A percentile compares a stretch with the other conserved stretches of the same genome.
Evolutionary conservation across 1,140 invertebrate genomes (phyloP).

Genomic region (Micrasema longulum): DNA sequence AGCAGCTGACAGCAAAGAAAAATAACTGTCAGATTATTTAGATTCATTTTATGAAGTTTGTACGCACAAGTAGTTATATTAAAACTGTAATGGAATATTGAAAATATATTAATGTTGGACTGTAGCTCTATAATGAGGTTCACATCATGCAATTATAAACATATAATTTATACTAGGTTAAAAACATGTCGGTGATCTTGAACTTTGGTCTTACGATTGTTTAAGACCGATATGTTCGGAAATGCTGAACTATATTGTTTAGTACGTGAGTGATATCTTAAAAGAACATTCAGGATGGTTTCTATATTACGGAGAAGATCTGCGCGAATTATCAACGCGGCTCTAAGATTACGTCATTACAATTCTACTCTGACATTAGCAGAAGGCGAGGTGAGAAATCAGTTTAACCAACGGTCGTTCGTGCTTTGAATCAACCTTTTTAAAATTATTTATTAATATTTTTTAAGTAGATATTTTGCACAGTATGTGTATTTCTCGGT

Average conservation of each 20-base stretch:
- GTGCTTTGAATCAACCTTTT: too few species aligned
- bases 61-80: too few species aligned
- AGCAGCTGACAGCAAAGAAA: too few species aligned
- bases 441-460: too few species aligned
- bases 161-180: slow-evolving; percentile 3
- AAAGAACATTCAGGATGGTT: slow-evolving; percentile 3
- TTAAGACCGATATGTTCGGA: background rate
- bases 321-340: background rate
- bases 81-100: too few species aligned
- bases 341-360: background rate
- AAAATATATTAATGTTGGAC: too few species aligned
- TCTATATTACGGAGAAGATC: slow-evolving; percentile 14
- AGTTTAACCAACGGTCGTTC: background rate
- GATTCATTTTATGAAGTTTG: too few species aligned
- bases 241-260: background rate
- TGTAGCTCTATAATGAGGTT: too few species aligned
- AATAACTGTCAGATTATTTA: too few species aligned
- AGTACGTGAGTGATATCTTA: background rate
- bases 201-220: slow-evolving; percentile 2
- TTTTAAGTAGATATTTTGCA: too few species aligned
- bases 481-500: too few species aligned
- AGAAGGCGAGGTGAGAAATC: slow-evolving; percentile 11
- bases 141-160: too few species aligned
- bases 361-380: slow-evolving; percentile 19
- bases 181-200: slow-evolving; percentile 1